Conservation (phyloP, 2,113 vertebrate species). For the Trinectes maculatus region DNA sequence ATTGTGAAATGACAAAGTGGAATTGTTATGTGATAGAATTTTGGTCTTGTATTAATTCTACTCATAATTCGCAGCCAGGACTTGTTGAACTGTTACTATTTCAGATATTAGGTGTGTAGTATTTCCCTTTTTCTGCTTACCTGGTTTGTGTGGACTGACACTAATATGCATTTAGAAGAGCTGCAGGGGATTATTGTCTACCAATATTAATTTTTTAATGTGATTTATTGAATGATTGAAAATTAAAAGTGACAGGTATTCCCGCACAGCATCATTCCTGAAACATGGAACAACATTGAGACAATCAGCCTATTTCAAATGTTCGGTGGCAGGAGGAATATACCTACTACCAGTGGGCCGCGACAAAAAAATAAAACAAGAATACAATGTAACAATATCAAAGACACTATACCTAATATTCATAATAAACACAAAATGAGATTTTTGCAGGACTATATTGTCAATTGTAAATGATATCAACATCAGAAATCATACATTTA, state of each 20-base stretch:
- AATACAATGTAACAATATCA: not conserved
- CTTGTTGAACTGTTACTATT: no score
- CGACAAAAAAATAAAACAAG: not conserved
- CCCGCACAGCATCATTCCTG: not conserved
- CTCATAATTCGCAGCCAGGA: no score
- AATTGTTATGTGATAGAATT: not conserved
- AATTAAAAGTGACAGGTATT: not conserved
- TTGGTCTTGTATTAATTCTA: not conserved
- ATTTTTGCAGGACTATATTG: no score
- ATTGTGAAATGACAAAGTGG: not conserved
- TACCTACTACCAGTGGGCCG: not conserved
- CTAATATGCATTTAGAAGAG: constrained; percentile 2
- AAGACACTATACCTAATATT: not conserved
- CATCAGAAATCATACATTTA: not conserved
- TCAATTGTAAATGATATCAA: no score
- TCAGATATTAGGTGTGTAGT: no score
- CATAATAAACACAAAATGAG: not conserved
- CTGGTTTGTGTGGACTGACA: not conserved
- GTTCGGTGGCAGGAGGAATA: not conserved
- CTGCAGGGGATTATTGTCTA: not conserved
- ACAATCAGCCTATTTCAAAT: not conserved
- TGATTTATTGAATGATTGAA: not conserved
- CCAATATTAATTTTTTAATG: not conserved
- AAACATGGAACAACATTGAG: not conserved
- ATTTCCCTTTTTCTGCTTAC: constrained; percentile 6